These are phyloP conservation scores for Cepaea nemoralis DNA, from an alignment of 1,140 invertebrate species.

Conservation along the genomic window DNA sequence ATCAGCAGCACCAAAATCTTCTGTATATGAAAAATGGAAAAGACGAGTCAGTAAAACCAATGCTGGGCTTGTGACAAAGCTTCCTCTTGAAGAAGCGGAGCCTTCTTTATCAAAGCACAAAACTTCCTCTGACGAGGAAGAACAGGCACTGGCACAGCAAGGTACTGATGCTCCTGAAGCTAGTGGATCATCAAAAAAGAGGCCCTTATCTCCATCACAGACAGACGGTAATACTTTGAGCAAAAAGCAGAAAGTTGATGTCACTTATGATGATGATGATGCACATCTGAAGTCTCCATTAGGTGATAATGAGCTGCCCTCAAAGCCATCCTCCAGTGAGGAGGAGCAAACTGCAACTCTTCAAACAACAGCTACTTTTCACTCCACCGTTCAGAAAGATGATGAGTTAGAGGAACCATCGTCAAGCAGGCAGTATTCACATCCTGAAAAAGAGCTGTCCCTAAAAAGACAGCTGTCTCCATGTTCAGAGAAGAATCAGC, in stretches of 20 bases:
- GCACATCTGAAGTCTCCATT: not conserved
- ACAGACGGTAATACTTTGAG: not conserved
- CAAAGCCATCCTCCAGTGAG: not conserved
- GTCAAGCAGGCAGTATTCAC: not conserved
- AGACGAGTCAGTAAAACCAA: not conserved
- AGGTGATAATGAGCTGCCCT: not conserved
- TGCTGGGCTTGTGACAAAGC: not conserved
- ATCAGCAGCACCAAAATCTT: not conserved
- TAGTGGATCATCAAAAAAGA: not conserved
- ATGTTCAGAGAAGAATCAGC: not conserved
- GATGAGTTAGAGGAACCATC: not conserved
- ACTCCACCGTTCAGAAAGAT: not conserved
- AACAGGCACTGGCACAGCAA: not conserved
- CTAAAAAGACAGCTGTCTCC: not conserved
- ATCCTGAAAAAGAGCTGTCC: not conserved
- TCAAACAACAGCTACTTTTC: not conserved
- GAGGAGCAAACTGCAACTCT: not conserved
- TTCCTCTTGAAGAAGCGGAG: not conserved
- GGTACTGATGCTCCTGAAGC: not conserved
- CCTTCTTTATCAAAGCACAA: not conserved
- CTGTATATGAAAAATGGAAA: slow-evolving; percentile 32
- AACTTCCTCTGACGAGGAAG: not conserved
- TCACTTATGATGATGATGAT: not conserved
- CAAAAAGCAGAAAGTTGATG: slow-evolving; percentile 5
- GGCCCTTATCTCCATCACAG: not conserved